phyloP scores from a whole-genome alignment of 2,113 vertebrate species.

The Chaetura pelagica region DNA sequence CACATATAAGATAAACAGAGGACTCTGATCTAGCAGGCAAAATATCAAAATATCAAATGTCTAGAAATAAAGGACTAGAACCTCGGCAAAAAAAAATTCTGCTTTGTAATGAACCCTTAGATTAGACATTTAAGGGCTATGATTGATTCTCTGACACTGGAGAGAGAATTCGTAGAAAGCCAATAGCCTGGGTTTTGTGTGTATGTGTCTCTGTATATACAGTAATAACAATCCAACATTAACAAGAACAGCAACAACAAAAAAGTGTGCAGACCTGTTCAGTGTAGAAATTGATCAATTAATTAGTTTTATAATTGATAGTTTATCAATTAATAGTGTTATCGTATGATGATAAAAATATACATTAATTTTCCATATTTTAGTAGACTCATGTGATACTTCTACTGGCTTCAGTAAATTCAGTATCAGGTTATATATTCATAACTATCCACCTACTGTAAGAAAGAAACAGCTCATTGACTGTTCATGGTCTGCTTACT shows the following conservation, averaged over 20 bases:
- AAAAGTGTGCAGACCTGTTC: background rate
- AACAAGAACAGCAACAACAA: background rate
- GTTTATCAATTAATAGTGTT: background rate
- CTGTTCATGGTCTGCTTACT: background rate
- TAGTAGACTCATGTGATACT: background rate
- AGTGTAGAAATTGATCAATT: background rate
- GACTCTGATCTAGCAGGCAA: background rate
- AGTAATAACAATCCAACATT: background rate
- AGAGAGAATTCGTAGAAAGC: background rate
- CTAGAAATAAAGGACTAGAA: background rate
- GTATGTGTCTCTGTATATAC: background rate
- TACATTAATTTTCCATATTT: background rate
- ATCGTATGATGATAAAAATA: background rate
- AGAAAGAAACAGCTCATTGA: background rate
- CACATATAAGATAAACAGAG: background rate
- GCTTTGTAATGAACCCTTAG: background rate
- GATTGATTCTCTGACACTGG: background rate
- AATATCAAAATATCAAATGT: background rate
- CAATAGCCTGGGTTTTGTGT: background rate
- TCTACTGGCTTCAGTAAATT: background rate
- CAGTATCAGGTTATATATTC: background rate
- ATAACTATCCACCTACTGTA: background rate
- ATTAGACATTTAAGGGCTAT: background rate
- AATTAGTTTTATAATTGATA: background rate
- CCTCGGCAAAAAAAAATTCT: background rate